Conservation (phyloP, 1,140 invertebrate genomes). For the Agrypnia vestita region DNA sequence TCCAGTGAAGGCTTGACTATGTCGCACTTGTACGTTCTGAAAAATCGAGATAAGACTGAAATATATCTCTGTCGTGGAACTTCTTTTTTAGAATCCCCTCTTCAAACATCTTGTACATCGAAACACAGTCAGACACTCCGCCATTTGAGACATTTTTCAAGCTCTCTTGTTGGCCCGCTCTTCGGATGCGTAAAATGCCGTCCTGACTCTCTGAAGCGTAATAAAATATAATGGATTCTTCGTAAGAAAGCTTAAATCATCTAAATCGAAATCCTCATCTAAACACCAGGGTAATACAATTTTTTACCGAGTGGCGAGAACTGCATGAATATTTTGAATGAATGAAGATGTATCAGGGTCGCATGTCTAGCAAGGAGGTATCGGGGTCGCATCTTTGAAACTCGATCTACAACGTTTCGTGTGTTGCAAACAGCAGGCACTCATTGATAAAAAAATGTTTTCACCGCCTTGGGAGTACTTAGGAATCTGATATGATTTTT, state of each 20-base stretch:
- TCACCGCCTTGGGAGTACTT: not conserved
- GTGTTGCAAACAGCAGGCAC: not conserved
- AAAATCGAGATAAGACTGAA: slow-evolving; percentile 34
- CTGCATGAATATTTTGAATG: slow-evolving; percentile 17
- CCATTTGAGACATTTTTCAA: slow-evolving; percentile 40
- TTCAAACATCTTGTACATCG: slow-evolving; percentile 36
- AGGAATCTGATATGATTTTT: not conserved
- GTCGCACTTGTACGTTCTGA: slow-evolving; percentile 51
- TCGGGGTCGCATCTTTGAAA: slow-evolving; percentile 36
- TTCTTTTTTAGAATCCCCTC: slow-evolving; percentile 37
- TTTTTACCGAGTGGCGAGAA: slow-evolving; percentile 15
- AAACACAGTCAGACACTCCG: slow-evolving; percentile 25
- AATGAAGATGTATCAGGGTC: slow-evolving; percentile 38
- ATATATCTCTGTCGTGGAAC: slow-evolving; percentile 32
- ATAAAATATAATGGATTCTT: not conserved
- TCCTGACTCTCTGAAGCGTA: not conserved
- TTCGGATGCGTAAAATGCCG: slow-evolving; percentile 23
- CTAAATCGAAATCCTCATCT: not conserved
- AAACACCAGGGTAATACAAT: not conserved
- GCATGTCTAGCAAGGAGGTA: slow-evolving; percentile 28
- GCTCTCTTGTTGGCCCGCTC: slow-evolving; percentile 23
- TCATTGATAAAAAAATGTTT: slow-evolving; percentile 11
- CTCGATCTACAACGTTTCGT: not conserved
- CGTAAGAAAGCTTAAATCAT: not conserved
- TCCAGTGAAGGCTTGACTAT: slow-evolving; percentile 5